Evolutionary conservation across 2,113 vertebrate species (phyloP).

Genomic region (Natator depressus): DNA sequence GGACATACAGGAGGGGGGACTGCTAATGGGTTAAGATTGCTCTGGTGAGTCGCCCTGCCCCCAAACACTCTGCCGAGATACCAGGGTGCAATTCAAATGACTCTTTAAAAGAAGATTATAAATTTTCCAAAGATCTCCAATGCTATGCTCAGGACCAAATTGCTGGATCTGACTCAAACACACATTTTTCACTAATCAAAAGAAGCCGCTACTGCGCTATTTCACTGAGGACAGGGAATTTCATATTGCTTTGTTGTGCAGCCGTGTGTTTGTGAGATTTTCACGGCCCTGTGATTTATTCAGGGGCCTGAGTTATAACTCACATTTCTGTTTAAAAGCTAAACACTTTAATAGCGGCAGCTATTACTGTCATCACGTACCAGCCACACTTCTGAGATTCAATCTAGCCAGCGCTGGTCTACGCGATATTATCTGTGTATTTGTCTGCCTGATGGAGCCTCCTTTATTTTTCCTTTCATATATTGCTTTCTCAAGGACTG

Average conservation of each 20-base stretch:
- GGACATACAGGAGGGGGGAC: not conserved
- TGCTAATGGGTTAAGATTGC: fast-evolving
- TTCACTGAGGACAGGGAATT: conserved; percentile 25
- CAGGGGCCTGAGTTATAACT: conserved; percentile 45
- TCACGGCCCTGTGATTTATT: conserved; percentile 46
- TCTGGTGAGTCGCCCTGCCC: not conserved
- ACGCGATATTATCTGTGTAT: conserved; percentile 33
- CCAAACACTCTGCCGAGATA: fast-evolving
- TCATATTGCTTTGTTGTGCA: not conserved
- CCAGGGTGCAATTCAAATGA: fast-evolving
- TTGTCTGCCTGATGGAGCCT: conserved; percentile 54
- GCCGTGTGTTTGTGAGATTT: not conserved
- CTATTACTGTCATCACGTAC: conserved; percentile 65
- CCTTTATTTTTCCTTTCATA: conserved; percentile 37
- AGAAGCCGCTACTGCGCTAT: not conserved
- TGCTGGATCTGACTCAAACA: fast-evolving
- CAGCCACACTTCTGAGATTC: conserved; percentile 34
- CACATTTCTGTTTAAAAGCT: conserved; percentile 68
- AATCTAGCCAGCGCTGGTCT: conserved; percentile 15
- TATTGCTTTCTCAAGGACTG: conserved; percentile 59
- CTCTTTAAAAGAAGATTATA: not conserved
- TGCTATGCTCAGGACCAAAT: not conserved
- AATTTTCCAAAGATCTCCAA: not conserved
- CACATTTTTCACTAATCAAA: not conserved
- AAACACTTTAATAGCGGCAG: conserved; percentile 51